Conservation (phyloP, 2,797 vertebrate genomes). For the Syndactyla subalaris region DNA sequence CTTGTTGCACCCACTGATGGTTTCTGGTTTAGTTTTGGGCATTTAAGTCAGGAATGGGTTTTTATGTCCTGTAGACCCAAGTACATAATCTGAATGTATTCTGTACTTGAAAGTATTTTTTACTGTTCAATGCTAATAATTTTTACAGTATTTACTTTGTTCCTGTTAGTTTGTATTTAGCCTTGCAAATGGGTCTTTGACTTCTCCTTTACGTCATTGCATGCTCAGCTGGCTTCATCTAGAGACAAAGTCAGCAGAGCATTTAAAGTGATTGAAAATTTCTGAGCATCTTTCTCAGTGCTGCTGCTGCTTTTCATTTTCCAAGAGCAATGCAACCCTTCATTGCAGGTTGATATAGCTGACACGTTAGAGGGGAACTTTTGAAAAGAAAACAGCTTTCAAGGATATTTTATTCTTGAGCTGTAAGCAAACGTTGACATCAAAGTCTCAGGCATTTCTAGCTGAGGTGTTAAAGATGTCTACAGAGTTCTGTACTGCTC, state of each 20-base stretch:
- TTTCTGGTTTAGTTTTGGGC: neutral
- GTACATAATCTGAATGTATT: neutral
- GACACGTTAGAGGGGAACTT: neutral
- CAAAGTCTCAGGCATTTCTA: neutral
- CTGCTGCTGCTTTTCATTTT: neutral
- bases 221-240: conserved; percentile 18
- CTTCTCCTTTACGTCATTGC: neutral
- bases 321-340: neutral
- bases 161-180: conserved; percentile 15
- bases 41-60: neutral
- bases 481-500: neutral
- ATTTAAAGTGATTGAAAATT: neutral
- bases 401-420: neutral
- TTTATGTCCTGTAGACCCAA: neutral
- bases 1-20: neutral
- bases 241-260: conserved; percentile 8
- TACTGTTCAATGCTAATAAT: neutral
- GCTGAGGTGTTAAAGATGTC: neutral
- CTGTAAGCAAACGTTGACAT: neutral
- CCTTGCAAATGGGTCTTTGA: neutral
- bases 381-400: neutral
- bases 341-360: neutral
- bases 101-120: neutral
- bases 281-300: neutral
- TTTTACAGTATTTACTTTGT: neutral